Conservation (phyloP, 2,797 vertebrate genomes). For the Neosilurus hyrtlii region DNA sequence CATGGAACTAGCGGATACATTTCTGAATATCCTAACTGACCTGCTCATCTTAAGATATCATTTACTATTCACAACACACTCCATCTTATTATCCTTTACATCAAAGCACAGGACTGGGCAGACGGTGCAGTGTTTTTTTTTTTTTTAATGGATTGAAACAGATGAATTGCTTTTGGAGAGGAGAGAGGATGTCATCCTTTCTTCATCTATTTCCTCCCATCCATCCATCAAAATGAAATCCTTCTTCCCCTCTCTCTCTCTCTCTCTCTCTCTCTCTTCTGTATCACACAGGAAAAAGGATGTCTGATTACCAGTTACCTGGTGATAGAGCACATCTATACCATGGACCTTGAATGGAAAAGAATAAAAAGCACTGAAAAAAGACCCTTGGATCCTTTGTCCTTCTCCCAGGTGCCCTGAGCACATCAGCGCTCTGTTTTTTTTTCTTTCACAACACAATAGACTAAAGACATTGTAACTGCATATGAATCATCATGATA, state of each 20-base stretch:
- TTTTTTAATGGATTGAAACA: constrained; percentile 10
- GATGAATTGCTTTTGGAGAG: constrained; percentile 27
- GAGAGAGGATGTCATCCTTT: constrained; percentile 45
- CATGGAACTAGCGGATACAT: constrained; percentile 18
- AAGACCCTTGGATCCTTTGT: constrained; percentile 28
- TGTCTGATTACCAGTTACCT: constrained; percentile 39
- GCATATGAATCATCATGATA: constrained; percentile 19
- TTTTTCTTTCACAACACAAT: constrained; percentile 14
- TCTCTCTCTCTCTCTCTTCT: neutral
- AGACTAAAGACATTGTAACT: constrained; percentile 13
- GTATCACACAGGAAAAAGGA: constrained; percentile 40
- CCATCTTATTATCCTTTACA: neutral
- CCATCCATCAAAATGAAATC: constrained; percentile 30
- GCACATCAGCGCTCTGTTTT: neutral
- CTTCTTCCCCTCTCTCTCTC: neutral
- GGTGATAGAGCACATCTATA: constrained; percentile 21
- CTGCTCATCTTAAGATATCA: constrained; percentile 9
- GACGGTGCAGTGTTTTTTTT: neutral
- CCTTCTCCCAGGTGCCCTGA: constrained; percentile 10
- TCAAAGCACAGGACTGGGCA: constrained; percentile 5
- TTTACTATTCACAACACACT: constrained; percentile 1
- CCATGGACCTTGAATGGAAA: neutral
- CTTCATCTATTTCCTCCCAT: constrained; percentile 45
- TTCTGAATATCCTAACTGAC: constrained; percentile 16
- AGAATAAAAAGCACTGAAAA: constrained; percentile 17